These are phyloP conservation scores for Dryococelus australis DNA, from an alignment of 2,888 invertebrate genomes.

Conservation along the genomic window DNA sequence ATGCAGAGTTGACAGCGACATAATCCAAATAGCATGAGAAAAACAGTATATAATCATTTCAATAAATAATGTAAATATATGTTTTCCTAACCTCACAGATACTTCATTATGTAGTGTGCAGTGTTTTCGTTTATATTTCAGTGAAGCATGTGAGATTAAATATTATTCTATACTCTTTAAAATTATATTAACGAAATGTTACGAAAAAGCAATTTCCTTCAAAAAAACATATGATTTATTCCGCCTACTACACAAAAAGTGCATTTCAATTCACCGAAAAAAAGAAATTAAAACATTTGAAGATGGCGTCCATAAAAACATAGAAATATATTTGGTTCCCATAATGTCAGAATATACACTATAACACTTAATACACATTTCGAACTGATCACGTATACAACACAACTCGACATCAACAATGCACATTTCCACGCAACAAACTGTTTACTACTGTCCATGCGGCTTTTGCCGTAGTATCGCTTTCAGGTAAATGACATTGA, in stretches of 20 bases:
- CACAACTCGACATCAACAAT: neutral
- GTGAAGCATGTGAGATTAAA: too few relatives aligned
- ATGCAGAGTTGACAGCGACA: neutral
- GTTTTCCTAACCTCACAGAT: too few relatives aligned
- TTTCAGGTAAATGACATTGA: slow-evolving; percentile 47
- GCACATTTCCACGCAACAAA: neutral
- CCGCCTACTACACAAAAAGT: neutral
- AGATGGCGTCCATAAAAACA: slow-evolving; percentile 47
- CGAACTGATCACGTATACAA: neutral
- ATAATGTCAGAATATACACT: neutral
- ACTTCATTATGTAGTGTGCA: too few relatives aligned
- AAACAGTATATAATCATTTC: neutral
- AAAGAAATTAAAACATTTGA: slow-evolving; percentile 45
- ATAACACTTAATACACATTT: neutral
- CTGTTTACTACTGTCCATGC: slow-evolving; percentile 19
- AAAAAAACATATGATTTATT: neutral
- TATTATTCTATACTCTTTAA: too few relatives aligned
- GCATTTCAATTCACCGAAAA: neutral
- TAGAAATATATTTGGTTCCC: slow-evolving; percentile 35
- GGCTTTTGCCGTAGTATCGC: neutral
- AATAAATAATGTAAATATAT: neutral
- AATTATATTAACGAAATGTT: neutral
- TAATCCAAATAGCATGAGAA: neutral
- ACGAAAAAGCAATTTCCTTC: neutral
- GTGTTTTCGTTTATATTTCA: too few relatives aligned